Percentiles rank a stretch among this genome's conserved stretches.
These are phyloP conservation scores for Latrodectus geometricus DNA, from an alignment of 1,140 invertebrate genomes.

Conservation along the genomic window DNA sequence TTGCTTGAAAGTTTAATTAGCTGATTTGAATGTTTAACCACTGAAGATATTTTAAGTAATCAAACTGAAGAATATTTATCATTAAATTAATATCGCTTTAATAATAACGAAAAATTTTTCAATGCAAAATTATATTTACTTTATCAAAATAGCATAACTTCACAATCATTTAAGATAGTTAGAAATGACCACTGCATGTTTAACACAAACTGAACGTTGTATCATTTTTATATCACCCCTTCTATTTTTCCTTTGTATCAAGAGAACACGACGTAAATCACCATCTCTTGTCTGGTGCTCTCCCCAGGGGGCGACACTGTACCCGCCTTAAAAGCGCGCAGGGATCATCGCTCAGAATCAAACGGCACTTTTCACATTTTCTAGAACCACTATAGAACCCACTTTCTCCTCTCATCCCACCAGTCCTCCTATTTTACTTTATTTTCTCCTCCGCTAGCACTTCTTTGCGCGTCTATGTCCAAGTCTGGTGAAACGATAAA, in stretches of 20 bases:
- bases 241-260: not conserved
- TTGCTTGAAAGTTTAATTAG: no score
- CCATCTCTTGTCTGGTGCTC: conserved; percentile 9
- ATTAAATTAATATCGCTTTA: no score
- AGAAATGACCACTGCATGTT: no score
- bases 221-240: conserved; percentile 26
- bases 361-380: conserved; percentile 25
- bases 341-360: conserved; percentile 50
- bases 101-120: no score
- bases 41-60: no score
- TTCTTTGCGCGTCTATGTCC: not conserved
- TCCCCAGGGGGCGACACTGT: conserved; percentile 44
- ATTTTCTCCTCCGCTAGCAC: not conserved
- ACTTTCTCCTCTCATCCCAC: not conserved
- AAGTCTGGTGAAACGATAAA: not conserved
- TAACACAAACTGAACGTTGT: no score
- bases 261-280: conserved; percentile 45
- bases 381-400: not conserved
- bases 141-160: no score
- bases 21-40: no score
- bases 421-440: not conserved
- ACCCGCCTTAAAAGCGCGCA: conserved; percentile 19
- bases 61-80: no score
- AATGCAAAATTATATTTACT: no score
- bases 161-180: no score